Percentiles rank a stretch among this genome's conserved stretches.
phyloP scores from a whole-genome alignment of 2,888 invertebrate species.

The Branchellion lobata region DNA sequence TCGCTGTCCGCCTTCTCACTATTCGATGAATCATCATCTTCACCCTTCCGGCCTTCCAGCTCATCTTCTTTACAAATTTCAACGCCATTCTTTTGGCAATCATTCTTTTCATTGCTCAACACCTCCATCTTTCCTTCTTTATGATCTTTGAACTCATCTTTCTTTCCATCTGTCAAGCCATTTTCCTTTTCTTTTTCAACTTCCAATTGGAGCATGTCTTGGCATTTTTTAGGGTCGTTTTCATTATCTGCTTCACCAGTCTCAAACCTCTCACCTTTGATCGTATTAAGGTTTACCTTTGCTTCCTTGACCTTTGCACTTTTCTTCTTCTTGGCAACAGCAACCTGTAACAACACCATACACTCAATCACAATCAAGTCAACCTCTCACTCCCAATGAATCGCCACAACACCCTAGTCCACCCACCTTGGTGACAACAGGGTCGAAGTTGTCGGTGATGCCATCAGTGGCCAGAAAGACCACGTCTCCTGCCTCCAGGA shows the following conservation, averaged over 20 bases:
- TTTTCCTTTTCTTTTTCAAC: neutral
- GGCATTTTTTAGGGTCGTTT: too few species aligned
- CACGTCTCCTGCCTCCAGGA: slow-evolving; percentile 77
- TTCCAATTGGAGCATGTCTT: too few species aligned
- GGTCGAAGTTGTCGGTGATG: slow-evolving; percentile 85
- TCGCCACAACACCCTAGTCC: neutral
- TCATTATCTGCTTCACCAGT: neutral
- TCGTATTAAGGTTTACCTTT: neutral
- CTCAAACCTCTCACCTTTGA: too few species aligned
- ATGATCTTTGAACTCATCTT: slow-evolving; percentile 31
- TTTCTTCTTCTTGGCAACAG: slow-evolving; percentile 24
- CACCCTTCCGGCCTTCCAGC: slow-evolving; percentile 98
- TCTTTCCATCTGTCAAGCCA: slow-evolving; percentile 25
- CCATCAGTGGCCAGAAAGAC: slow-evolving; percentile 86
- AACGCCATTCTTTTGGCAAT: slow-evolving; percentile 45
- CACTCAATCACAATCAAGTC: too few species aligned
- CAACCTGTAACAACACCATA: neutral
- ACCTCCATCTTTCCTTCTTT: slow-evolving; percentile 43
- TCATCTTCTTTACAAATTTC: too few species aligned
- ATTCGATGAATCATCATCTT: slow-evolving; percentile 66
- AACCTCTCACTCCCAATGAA: too few species aligned
- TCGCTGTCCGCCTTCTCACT: neutral
- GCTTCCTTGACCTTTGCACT: slow-evolving; percentile 25
- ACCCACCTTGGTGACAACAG: slow-evolving; percentile 84
- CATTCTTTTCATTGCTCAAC: slow-evolving; percentile 38